Percentiles rank a stretch among this genome's conserved stretches.
These are phyloP conservation scores for Brachypterus glaber DNA, from an alignment of 2,888 invertebrate species.

Conservation along the genomic window DNA sequence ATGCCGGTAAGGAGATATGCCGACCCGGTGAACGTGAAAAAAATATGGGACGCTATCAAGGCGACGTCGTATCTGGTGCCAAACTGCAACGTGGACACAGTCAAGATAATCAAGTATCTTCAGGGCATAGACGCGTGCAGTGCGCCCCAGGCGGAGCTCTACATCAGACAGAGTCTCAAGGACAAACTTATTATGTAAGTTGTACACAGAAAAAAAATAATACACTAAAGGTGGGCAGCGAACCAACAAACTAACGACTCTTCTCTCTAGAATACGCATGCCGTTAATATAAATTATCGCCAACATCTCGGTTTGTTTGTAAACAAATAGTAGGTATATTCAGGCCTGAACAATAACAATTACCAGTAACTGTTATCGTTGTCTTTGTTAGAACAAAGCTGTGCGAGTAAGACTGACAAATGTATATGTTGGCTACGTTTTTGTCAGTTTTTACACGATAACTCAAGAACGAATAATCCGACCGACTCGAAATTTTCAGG, in stretches of 20 bases:
- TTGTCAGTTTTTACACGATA: no score
- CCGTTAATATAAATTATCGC: no score
- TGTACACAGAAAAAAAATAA: background rate
- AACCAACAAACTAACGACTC: no score
- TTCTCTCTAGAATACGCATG: conserved; percentile 48
- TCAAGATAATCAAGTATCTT: conserved; percentile 32
- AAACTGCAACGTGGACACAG: conserved; percentile 29
- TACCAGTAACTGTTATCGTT: no score
- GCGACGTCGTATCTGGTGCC: conserved; percentile 27
- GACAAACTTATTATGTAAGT: conserved; percentile 37
- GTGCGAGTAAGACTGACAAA: no score
- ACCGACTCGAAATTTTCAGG: no score
- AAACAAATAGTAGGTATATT: no score
- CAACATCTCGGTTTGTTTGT: no score
- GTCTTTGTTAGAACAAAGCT: no score
- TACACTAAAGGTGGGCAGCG: conserved; percentile 39
- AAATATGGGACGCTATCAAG: conserved; percentile 39
- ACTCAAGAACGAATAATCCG: no score
- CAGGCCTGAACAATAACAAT: no score
- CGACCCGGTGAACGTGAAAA: conserved; percentile 35
- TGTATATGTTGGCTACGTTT: no score
- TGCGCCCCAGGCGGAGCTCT: conserved; percentile 31
- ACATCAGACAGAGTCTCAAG: conserved; percentile 31
- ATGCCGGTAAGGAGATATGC: conserved; percentile 37
- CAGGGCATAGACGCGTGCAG: conserved; percentile 30